Percentiles rank a stretch among this genome's conserved stretches.
phyloP scores from a whole-genome alignment of 30 jellyfish, hydroid and myxozoan species.

The Cassiopea andromeda region DNA sequence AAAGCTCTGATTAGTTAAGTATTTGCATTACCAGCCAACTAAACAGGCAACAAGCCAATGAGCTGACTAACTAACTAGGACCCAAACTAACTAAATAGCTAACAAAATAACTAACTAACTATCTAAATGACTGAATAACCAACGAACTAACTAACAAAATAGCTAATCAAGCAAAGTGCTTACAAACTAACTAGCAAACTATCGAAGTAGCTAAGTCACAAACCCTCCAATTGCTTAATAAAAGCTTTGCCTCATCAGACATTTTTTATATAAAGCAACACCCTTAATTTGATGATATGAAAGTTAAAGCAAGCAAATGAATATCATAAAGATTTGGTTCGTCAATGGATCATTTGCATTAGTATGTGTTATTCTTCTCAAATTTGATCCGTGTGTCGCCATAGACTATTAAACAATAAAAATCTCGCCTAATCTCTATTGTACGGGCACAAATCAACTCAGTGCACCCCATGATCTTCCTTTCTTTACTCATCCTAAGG shows the following conservation, averaged over 20 bases:
- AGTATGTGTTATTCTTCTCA: slow-evolving; percentile 52
- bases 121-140: no score
- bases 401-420: slow-evolving; percentile 65
- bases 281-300: not conserved
- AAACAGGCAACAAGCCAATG: no score
- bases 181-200: no score
- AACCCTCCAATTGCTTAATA: no score
- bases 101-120: no score
- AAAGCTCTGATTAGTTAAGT: no score
- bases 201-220: no score
- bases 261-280: not conserved
- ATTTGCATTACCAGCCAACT: no score
- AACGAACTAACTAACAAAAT: no score
- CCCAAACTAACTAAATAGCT: no score
- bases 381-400: slow-evolving; percentile 77
- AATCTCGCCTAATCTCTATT: slow-evolving; percentile 56
- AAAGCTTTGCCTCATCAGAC: not conserved
- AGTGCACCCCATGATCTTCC: slow-evolving; percentile 56
- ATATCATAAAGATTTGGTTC: not conserved
- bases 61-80: no score
- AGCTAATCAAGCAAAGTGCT: no score
- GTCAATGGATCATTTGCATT: slow-evolving; percentile 15
- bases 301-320: not conserved
- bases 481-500: slow-evolving; percentile 67
- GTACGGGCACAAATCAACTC: slow-evolving; percentile 66